Conservation (phyloP, 2,888 invertebrate genomes). For the Mimas tiliae region DNA sequence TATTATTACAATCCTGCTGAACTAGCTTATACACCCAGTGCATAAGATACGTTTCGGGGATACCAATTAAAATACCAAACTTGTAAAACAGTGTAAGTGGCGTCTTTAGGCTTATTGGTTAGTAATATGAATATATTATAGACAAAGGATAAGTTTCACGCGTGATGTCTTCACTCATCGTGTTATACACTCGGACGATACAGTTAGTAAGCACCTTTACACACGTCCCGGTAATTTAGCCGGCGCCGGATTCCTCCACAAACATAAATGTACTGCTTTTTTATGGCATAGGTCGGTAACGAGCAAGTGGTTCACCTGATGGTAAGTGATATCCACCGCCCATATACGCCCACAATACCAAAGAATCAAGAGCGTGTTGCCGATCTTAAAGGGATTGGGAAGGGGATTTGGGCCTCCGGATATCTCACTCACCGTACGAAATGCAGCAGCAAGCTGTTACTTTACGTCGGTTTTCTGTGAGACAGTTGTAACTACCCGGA, state of each 20-base stretch:
- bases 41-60: neutral
- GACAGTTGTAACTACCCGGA: no score
- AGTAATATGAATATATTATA: neutral
- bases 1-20: neutral
- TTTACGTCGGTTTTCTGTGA: no score
- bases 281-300: no score
- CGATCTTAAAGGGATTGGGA: no score
- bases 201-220: neutral
- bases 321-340: no score
- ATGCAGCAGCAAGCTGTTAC: no score
- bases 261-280: no score
- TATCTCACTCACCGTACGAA: no score
- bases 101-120: neutral
- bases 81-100: neutral
- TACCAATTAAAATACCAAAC: neutral
- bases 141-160: neutral
- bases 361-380: no score
- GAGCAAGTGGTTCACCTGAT: no score
- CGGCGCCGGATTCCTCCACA: neutral
- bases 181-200: neutral
- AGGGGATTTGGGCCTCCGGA: no score
- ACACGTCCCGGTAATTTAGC: neutral
- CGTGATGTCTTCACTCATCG: slow-evolving; percentile 82
- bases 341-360: no score
- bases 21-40: neutral